Base-by-base conservation (phyloP, 1,140 invertebrate species). In the Micrasema minimum region DNA sequence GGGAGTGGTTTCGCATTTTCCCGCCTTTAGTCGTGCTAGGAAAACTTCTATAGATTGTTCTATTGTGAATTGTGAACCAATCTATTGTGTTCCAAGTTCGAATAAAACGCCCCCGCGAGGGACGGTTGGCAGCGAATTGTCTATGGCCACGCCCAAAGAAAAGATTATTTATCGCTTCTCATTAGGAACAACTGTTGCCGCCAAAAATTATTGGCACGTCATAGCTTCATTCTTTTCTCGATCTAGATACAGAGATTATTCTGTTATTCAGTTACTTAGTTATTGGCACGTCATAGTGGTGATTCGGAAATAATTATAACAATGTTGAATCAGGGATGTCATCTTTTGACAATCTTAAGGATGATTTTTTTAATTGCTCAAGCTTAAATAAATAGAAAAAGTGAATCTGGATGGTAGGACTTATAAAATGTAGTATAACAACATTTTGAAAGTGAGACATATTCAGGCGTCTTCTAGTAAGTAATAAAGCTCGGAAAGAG, bases 191-290 rank as follows among this genome's bases (percentile, higher is more conserved):
- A 64, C 59, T 45, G 59, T 31, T 23, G 41, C 59, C 41, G 59
- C 41, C 59, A 64, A 46, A 64, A 64, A 45, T 46, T 62, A 45
- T 62, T 64, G 59, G 59, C 59, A 37, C 59, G 22, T 64, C 43
- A 64, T 20, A 20, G 7, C 7, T 31, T 31, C 7, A 31, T 31
- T 31, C 26, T 31, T 31, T 31, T 7, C 7, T 7, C 7, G 26
- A 31, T 4, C 26, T 20, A 31, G 51, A 55, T 55, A 23, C 14
- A 12, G 23, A 55, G 23, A 31, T 35, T 37, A 31, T 31, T 31
- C 26, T 31, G 26, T 31, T 31, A 31, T 31, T 31, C 26, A 31
- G 26, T 2, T 31, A 31, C 26, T 31, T 31, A 31, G 3, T 31
- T 31, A 7, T 7, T 7, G 26, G 26, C 26, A n/a, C n/a, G 26